Base-by-base conservation (phyloP, 2,888 invertebrate genomes). In the Pheosia tremula region DNA sequence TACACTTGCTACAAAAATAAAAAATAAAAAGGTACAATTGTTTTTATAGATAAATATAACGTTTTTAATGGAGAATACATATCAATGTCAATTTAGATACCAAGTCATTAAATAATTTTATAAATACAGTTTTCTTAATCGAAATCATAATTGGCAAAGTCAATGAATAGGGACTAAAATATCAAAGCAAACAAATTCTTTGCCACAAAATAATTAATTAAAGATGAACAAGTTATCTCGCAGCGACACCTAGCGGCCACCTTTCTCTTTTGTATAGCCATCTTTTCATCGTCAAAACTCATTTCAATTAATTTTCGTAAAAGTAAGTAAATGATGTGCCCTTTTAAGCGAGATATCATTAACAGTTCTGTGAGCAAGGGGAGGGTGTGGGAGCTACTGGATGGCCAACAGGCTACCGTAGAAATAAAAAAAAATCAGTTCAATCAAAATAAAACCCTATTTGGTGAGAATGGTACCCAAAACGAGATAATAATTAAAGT, bases 261-360 rank as follows among this genome's bases (percentile, higher is more conserved):
- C 87, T 81, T 80, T 85, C 82, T 82, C 90, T 89, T 93, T 93
- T 93, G 92, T 92, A 80, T 80, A 77, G 82, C 83, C 89, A 88
- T 86, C 93, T 93, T 93, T 93, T 93, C 93, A 93, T 89, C 93
- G 89, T 86, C 88, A 88, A 87, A 93, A 91, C 93, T 93, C 93
- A 93, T 93, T 93, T 93, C 91, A 93, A 93, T 93, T 93, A 93
- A 93, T 93, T 93, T 93, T 86, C 86, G 82, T 86, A 87, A 91
- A 90, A 93, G 90, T 91, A 92, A 93, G 90, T 93, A 92, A 93
- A 91, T 91, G 90, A 87, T 92, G 92, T 90, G 90, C 88, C 91
- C 90, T 90, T 88, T 91, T 89, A 86, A 90, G 89, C 87, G 84
- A 91, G 91, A 92, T 94, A 94, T 93, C 92, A 93, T 94, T 93